These are phyloP conservation scores for Stenopsyche tienmushanensis DNA, from an alignment of 1,140 invertebrate genomes.

Conservation along the genomic window DNA sequence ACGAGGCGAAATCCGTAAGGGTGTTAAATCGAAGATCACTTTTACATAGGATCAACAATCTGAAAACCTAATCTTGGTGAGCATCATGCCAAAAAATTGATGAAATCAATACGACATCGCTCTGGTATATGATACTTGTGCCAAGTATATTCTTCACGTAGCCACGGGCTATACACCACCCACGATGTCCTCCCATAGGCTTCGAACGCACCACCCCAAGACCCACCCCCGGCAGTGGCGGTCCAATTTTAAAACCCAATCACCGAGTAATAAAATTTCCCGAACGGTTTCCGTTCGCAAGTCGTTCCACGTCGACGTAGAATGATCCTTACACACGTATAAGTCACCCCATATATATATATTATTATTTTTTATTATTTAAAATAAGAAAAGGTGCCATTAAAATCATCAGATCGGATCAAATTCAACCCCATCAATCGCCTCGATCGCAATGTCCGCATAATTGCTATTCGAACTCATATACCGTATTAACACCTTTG, in stretches of 20 bases:
- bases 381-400: no score
- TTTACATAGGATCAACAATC: not conserved
- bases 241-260: conserved; percentile 36
- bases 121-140: conserved; percentile 2
- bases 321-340: no score
- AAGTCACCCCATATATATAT: no score
- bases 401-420: no score
- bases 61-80: not conserved
- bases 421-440: no score
- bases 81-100: conserved; percentile 13
- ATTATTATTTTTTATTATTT: no score
- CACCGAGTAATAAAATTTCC: conserved; percentile 35
- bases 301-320: not conserved
- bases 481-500: no score
- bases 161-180: not conserved
- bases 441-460: no score
- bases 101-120: conserved; percentile 16
- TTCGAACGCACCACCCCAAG: not conserved
- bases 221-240: not conserved
- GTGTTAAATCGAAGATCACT: not conserved
- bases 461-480: no score
- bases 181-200: not conserved
- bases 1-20: not conserved
- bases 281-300: conserved; percentile 18
- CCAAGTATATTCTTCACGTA: conserved; percentile 7